Evolutionary conservation across 2,797 vertebrate species (phyloP).

Genomic region (Anniella stebbinsi): DNA sequence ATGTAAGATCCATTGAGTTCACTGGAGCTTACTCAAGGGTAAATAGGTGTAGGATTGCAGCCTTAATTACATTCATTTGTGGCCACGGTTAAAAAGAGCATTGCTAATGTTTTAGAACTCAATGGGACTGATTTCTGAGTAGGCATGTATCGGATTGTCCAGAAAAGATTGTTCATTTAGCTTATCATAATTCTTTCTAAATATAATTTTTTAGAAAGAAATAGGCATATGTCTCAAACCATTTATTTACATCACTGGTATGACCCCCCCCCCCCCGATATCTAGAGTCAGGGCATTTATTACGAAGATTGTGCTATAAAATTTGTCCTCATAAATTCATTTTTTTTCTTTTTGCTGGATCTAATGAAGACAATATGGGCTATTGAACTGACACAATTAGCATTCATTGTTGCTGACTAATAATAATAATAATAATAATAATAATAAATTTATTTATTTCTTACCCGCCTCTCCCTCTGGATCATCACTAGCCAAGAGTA

Average conservation of each 20-base stretch:
- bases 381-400: constrained; percentile 16
- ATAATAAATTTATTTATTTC: too few species aligned
- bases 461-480: too few species aligned
- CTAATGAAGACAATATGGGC: constrained; percentile 12
- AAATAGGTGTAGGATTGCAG: background rate
- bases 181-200: background rate
- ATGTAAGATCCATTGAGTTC: background rate
- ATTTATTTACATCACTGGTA: background rate
- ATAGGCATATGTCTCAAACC: background rate
- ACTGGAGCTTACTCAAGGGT: background rate
- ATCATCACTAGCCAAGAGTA: constrained; percentile 24
- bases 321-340: constrained; percentile 11
- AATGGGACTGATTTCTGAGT: background rate
- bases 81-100: background rate
- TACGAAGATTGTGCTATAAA: background rate
- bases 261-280: background rate
- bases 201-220: background rate
- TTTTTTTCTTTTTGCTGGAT: background rate
- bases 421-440: too few species aligned
- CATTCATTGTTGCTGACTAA: background rate
- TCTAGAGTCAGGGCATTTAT: background rate
- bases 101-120: background rate
- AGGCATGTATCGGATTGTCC: background rate
- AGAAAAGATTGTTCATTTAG: background rate
- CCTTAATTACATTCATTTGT: background rate